These are phyloP conservation scores for Muschampia plurimacula DNA, from an alignment of 2,888 invertebrate genomes.

Conservation along the genomic window DNA sequence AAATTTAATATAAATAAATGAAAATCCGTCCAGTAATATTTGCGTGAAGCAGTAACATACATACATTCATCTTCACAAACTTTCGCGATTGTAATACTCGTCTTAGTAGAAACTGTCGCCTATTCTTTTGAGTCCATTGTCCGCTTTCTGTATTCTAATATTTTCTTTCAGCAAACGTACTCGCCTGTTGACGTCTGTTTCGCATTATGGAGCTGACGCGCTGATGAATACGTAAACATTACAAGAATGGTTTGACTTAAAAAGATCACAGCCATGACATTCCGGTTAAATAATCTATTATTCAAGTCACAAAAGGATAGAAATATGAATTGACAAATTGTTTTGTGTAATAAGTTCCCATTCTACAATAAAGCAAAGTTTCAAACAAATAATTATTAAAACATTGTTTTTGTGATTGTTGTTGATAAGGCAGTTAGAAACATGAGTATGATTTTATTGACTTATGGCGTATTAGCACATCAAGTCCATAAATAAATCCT, in stretches of 20 bases:
- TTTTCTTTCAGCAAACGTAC: neutral
- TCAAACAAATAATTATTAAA: no score
- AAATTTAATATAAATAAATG: no score
- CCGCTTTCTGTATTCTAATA: neutral
- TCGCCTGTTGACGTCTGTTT: neutral
- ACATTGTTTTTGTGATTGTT: neutral
- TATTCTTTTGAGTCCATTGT: neutral
- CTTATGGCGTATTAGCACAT: no score
- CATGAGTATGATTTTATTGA: no score
- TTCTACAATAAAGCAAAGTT: no score
- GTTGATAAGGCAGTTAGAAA: neutral
- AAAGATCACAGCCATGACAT: neutral
- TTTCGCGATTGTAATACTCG: no score
- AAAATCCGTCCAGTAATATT: no score
- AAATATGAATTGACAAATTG: neutral
- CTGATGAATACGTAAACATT: neutral
- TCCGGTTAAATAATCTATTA: neutral
- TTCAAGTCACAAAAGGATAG: neutral
- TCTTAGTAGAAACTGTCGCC: no score
- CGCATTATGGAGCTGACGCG: neutral
- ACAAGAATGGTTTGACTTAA: neutral
- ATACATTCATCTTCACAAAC: no score
- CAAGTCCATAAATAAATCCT: no score
- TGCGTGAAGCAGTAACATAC: no score
- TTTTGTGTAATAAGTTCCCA: neutral